Evolutionary conservation across 2,797 vertebrate genomes (phyloP), one percentile per base, ranked within the genome.

Genomic region (Lepidocolaptes lacrymiger): DNA sequence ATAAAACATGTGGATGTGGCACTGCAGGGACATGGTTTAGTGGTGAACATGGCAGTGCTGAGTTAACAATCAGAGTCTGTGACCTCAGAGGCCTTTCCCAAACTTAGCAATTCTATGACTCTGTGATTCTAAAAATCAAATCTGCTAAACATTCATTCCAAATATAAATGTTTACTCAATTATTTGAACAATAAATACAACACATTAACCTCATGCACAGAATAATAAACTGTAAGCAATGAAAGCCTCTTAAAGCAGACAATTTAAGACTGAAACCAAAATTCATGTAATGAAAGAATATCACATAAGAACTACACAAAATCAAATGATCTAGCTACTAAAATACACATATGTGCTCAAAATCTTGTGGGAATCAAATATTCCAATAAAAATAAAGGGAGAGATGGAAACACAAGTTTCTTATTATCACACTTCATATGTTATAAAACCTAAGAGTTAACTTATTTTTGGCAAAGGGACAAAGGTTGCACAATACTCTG

Each of bases 361-460:
- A 97, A 94, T 94, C 95, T 95, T 93, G 95, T 88, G 95, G 97
- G 97, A 97, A 96, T 97, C 93, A 98, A 97, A 97, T 96, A 98
- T 96, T 98, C 97, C 98, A 98, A 97, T 97, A 98, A 97, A 98
- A 98, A 98, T 97, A 98, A 97, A 96, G 97, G 75, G 93, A 97
- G 92, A 97, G 93, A 97, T 96, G 96, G 97, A 97, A 98, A 98
- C 98, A 98, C 97, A 98, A 98, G 98, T 98, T 98, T 98, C 97
- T 98, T 98, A 98, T 98, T 98, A 98, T 98, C 98, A 97, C 98
- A 98, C 98, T 98, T 98, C 98, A 98, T 98, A 98, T 94, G 97
- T 98, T 98, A 98, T 97, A 98, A 98, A 98, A 97, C 96, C 96
- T 97, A 98, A 98, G 96, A 97, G 97, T 97, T 98, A 98, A 97